These are phyloP conservation scores for Ecdyonurus torrentis DNA, from an alignment of 2,888 invertebrate species.

Conservation along the genomic window DNA sequence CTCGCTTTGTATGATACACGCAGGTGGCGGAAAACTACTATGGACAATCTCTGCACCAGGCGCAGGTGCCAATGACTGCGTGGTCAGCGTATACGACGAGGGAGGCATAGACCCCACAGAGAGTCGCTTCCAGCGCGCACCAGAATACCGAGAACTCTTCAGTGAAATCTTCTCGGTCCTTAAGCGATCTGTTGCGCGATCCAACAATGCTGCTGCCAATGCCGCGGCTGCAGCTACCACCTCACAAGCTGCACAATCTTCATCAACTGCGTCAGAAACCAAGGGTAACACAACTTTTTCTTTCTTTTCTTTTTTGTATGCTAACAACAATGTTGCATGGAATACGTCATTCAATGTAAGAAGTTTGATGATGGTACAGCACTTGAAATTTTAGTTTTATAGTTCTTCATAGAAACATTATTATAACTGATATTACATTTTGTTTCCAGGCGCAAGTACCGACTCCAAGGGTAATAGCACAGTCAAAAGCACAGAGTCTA, in stretches of 20 bases:
- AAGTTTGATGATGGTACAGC: too few relatives aligned
- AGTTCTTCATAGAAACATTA: too few relatives aligned
- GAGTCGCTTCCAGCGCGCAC: slow-evolving; percentile 63
- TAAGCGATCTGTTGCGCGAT: slow-evolving; percentile 34
- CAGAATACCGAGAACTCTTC: slow-evolving; percentile 52
- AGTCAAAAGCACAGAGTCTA: not conserved
- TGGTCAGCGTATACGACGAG: slow-evolving; percentile 70
- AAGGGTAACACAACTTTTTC: too few relatives aligned
- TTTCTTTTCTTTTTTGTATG: too few relatives aligned
- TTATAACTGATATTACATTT: too few relatives aligned
- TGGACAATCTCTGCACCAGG: not conserved
- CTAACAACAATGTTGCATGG: too few relatives aligned
- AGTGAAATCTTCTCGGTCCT: slow-evolving; percentile 70
- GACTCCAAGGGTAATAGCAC: not conserved
- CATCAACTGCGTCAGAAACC: too few relatives aligned
- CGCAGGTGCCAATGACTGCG: slow-evolving; percentile 45
- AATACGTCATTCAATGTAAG: too few relatives aligned
- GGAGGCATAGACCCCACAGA: slow-evolving; percentile 60
- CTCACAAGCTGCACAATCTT: too few relatives aligned
- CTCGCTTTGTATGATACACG: not conserved
- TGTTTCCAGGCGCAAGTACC: too few relatives aligned
- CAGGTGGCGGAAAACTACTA: not conserved
- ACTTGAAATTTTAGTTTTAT: too few relatives aligned
- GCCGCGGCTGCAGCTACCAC: too few relatives aligned
- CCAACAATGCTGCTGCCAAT: slow-evolving; percentile 49